These are phyloP conservation scores for Rhabdornis inornatus DNA, from an alignment of 2,113 vertebrate species.

Conservation along the genomic window DNA sequence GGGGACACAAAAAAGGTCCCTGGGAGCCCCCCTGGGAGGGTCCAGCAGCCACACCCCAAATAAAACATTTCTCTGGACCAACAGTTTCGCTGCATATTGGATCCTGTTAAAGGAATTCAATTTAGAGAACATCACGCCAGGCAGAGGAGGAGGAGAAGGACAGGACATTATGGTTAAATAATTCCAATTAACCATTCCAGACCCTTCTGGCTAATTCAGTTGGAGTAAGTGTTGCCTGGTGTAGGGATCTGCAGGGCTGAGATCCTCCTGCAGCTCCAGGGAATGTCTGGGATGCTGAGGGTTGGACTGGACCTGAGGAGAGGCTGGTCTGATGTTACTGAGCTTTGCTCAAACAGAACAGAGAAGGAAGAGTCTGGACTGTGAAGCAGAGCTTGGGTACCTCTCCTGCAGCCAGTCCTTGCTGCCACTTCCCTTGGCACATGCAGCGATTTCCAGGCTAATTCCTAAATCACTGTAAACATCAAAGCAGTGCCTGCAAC, in stretches of 20 bases:
- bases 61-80: not conserved
- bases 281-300: not conserved
- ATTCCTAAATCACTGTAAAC: not conserved
- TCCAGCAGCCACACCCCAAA: not conserved
- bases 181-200: slow-evolving; percentile 55
- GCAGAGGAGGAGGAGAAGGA: slow-evolving; percentile 29
- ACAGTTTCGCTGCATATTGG: not conserved
- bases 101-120: slow-evolving; percentile 41
- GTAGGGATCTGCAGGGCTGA: not conserved
- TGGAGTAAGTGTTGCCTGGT: slow-evolving; percentile 45
- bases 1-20: not conserved
- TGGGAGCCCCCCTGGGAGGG: not conserved
- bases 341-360: not conserved
- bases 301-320: not conserved
- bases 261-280: not conserved
- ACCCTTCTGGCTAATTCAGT: slow-evolving; percentile 46
- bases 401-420: not conserved
- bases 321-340: not conserved
- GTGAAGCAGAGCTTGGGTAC: not conserved
- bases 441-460: not conserved
- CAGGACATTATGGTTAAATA: slow-evolving; percentile 32
- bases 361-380: not conserved
- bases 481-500: not conserved
- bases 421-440: not conserved
- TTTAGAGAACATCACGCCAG: not conserved